Conservation (phyloP, 2,797 vertebrate species). For the Oryzias sinensis region DNA sequence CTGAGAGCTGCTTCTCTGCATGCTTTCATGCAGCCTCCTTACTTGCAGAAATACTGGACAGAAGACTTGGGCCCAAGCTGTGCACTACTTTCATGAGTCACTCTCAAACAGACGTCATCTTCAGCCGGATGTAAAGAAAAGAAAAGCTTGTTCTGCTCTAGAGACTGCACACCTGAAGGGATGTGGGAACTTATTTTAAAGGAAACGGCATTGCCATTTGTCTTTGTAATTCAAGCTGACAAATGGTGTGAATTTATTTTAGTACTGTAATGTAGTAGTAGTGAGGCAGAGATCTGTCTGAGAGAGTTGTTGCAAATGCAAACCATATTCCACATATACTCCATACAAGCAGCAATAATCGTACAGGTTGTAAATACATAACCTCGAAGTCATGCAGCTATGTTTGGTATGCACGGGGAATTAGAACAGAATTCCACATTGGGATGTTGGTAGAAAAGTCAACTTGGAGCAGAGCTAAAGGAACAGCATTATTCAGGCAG, state of each 20-base stretch:
- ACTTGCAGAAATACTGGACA: constrained; percentile 72
- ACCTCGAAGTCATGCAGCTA: constrained; percentile 54
- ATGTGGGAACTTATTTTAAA: constrained; percentile 45
- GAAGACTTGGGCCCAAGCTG: constrained; percentile 59
- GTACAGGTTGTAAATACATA: constrained; percentile 67
- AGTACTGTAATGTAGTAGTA: constrained; percentile 21
- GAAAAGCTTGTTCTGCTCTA: constrained; percentile 67
- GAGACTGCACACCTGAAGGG: constrained; percentile 63
- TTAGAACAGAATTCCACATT: constrained; percentile 76
- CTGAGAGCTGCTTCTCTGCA: constrained; percentile 54
- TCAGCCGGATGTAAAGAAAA: constrained; percentile 67
- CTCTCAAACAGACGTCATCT: constrained; percentile 74
- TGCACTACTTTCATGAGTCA: constrained; percentile 78
- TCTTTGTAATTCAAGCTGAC: constrained; percentile 49
- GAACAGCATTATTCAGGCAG: constrained; percentile 26
- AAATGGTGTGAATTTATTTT: constrained; percentile 30
- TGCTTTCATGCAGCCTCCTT: constrained; percentile 68
- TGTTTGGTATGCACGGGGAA: constrained; percentile 61
- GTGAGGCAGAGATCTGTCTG: constrained; percentile 11
- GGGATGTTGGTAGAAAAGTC: constrained; percentile 74
- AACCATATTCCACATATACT: constrained; percentile 59
- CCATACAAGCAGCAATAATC: constrained; percentile 43
- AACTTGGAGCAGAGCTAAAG: constrained; percentile 61
- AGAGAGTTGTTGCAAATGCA: constrained; percentile 52
- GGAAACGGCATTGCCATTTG: constrained; percentile 37